phyloP scores from a whole-genome alignment of 2,113 vertebrate species.

The Hipposideros armiger region DNA sequence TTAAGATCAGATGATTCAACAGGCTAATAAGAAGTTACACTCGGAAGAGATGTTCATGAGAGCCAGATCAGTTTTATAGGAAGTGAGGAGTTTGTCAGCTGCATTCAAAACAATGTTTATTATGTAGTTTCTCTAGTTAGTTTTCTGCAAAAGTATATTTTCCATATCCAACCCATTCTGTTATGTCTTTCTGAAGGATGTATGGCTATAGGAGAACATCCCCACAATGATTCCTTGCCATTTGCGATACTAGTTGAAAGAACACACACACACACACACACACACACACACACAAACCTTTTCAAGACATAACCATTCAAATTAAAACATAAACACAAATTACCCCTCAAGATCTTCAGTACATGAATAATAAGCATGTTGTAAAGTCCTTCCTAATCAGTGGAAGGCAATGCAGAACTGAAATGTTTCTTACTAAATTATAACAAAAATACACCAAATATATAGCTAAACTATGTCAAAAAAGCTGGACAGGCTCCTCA shows the following conservation, averaged over 20 bases:
- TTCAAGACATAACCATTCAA: background rate
- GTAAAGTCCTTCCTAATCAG: background rate
- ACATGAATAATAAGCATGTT: background rate
- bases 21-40: background rate
- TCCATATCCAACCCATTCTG: background rate
- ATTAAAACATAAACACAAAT: background rate
- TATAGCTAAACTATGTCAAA: background rate
- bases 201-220: background rate
- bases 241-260: background rate
- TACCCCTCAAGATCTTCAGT: background rate
- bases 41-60: background rate
- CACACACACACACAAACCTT: background rate
- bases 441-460: background rate
- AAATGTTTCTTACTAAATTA: background rate
- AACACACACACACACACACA: background rate
- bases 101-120: background rate
- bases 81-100: background rate
- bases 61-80: background rate
- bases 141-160: background rate
- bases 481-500: background rate
- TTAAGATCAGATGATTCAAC: conserved; percentile 17
- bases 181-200: background rate
- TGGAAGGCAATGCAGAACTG: background rate
- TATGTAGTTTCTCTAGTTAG: background rate
- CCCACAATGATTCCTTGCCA: background rate